Percentiles rank a stretch among this genome's conserved stretches.
Evolutionary conservation across 2,888 invertebrate genomes (phyloP).

Genomic region (Heliconius hortense): DNA sequence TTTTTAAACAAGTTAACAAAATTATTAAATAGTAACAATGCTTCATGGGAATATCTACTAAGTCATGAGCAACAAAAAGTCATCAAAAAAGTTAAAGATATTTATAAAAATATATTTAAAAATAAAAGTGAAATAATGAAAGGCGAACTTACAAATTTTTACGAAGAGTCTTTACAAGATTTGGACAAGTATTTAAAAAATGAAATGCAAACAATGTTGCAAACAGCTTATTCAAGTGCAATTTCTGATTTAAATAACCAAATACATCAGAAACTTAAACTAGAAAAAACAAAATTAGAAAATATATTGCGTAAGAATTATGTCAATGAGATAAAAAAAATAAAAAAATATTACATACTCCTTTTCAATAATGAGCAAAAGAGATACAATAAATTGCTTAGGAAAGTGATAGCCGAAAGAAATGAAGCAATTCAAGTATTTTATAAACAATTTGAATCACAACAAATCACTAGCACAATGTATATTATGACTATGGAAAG

Average conservation of each 20-base stretch:
- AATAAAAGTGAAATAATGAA: slow-evolving; percentile 62
- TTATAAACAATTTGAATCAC: slow-evolving; percentile 61
- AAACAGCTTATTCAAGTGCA: slow-evolving; percentile 56
- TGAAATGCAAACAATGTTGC: slow-evolving; percentile 57
- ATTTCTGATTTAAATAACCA: slow-evolving; percentile 61
- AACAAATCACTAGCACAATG: slow-evolving; percentile 68
- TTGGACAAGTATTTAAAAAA: slow-evolving; percentile 61
- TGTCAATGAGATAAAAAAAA: slow-evolving; percentile 57
- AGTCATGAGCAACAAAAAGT: slow-evolving; percentile 58
- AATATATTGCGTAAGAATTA: slow-evolving; percentile 55
- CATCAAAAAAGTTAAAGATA: slow-evolving; percentile 53
- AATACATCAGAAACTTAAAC: slow-evolving; percentile 59
- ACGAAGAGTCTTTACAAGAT: slow-evolving; percentile 63
- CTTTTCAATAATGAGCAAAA: slow-evolving; percentile 61
- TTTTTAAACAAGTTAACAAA: slow-evolving; percentile 53
- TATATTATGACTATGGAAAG: slow-evolving; percentile 71
- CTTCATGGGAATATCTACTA: slow-evolving; percentile 64
- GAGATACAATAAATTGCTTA: slow-evolving; percentile 57
- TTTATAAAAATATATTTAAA: slow-evolving; percentile 58
- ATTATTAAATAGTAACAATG: slow-evolving; percentile 62
- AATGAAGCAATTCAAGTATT: slow-evolving; percentile 68
- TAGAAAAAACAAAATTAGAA: slow-evolving; percentile 57
- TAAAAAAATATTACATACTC: slow-evolving; percentile 65
- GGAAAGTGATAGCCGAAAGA: slow-evolving; percentile 57
- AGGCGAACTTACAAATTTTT: slow-evolving; percentile 62